Base-by-base conservation (phyloP, 2,888 invertebrate species). In the Eupithecia insigniata region DNA sequence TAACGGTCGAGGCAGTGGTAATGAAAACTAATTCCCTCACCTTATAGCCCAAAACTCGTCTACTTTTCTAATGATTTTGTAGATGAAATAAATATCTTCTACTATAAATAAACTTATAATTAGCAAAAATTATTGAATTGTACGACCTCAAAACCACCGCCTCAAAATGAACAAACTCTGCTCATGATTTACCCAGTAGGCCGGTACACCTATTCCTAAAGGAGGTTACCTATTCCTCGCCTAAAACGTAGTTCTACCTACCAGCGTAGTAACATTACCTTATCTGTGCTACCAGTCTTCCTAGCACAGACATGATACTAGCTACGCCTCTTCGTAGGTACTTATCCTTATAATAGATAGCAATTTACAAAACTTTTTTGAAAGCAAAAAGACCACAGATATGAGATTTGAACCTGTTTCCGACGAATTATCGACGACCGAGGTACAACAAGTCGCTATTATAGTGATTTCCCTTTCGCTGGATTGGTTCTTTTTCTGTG, bases 1-100 rank as follows among this genome's bases (percentile, higher is more conserved):
- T 64, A 55, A 80, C 64, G 82, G 78, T 92, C 92, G 92, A 93
- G 92, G 92, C 87, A 90, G 89, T 85, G 90, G 92, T 92, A 83
- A 87, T 91, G 91, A 86, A 76, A 77, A 72, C 36, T 4, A 46
- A 67, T 67, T 39, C 71, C 71, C 61, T 62, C 28, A 70, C 67
- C 62, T 28, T 36, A 64, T 12, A 65, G 14, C 55, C 55, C 22
- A 55, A 55, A 55, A 26, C 3, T 55, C 4, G 26, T 55, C 55
- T 26, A 55, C 1, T 0, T 26, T 55, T 55, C n/a, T 12, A 26
- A 55, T 26, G 1, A 28, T 30, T 60, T 30, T 18, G 30, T 32
- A 6, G 18, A 60, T 30, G 2, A 60, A 60, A 60, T 60, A 60
- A 18, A 30, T 58, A 58, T 1, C 0, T 30, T 1, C 0, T 30